Percentiles rank a stretch among this genome's conserved stretches.
phyloP scores from a whole-genome alignment of 2,797 vertebrate species.

The Acanthiza pusilla region DNA sequence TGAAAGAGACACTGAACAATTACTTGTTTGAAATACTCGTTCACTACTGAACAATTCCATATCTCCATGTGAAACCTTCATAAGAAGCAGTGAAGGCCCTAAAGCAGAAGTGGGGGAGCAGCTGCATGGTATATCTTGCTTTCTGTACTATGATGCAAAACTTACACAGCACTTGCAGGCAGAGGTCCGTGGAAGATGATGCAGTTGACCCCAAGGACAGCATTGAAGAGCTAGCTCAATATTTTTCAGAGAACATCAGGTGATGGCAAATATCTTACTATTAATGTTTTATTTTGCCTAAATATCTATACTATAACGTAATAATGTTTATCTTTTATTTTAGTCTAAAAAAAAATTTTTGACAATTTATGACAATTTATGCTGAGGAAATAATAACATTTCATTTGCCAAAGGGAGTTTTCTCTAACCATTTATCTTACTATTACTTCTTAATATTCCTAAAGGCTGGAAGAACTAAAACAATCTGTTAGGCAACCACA shows the following conservation, averaged over 20 bases:
- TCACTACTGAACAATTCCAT: not conserved
- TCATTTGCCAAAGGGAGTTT: not conserved
- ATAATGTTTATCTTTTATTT: not conserved
- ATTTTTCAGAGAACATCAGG: not conserved
- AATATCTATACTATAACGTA: not conserved
- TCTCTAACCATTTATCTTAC: not conserved
- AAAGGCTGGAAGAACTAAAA: not conserved
- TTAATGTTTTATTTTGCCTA: not conserved
- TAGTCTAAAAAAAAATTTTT: not conserved
- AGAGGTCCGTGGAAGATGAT: not conserved
- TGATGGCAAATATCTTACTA: not conserved
- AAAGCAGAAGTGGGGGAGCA: not conserved
- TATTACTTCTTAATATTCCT: not conserved
- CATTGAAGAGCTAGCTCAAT: not conserved
- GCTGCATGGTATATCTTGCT: not conserved
- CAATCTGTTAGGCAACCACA: not conserved
- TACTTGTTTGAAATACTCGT: not conserved
- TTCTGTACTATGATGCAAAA: not conserved
- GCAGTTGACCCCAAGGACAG: not conserved
- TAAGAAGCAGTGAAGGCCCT: not conserved
- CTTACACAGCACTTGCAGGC: fast-evolving
- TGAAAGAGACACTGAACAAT: not conserved
- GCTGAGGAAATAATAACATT: not conserved
- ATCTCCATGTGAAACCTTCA: not conserved
- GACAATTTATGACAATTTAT: not conserved